Evolutionary conservation across 2,113 vertebrate genomes (phyloP).

Genomic region (Pardalotus punctatus): DNA sequence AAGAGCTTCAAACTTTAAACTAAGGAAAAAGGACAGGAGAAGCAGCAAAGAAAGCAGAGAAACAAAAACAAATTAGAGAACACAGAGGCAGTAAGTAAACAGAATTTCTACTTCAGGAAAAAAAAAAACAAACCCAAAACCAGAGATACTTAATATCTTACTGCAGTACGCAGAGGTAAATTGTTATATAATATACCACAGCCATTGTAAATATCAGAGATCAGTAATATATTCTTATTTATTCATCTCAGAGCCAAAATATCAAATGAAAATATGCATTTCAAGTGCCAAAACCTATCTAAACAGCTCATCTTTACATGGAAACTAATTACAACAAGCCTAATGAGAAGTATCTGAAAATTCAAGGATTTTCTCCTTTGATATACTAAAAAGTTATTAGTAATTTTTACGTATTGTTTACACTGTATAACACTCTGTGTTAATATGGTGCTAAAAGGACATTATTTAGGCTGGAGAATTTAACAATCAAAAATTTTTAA

Average conservation of each 20-base stretch:
- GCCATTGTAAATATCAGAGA: background rate
- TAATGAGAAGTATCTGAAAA: background rate
- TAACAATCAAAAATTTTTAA: background rate
- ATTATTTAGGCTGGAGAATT: background rate
- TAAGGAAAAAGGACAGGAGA: background rate
- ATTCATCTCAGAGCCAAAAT: background rate
- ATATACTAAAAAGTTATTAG: background rate
- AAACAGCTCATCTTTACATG: background rate
- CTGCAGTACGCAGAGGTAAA: background rate
- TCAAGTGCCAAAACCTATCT: background rate
- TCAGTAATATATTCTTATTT: background rate
- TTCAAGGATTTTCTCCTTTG: background rate
- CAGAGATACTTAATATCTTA: background rate
- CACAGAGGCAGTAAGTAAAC: background rate
- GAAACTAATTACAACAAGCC: background rate
- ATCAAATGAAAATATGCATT: background rate
- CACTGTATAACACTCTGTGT: background rate
- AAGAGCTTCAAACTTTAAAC: background rate
- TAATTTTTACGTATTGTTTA: background rate
- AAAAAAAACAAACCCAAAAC: rapidly evolving
- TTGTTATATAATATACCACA: background rate
- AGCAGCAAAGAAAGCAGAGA: background rate
- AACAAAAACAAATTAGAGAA: background rate
- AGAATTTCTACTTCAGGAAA: background rate
- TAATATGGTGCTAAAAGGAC: background rate